These are phyloP conservation scores for Campoletis sonorensis DNA, from an alignment of 1,140 invertebrate species.

Conservation along the genomic window DNA sequence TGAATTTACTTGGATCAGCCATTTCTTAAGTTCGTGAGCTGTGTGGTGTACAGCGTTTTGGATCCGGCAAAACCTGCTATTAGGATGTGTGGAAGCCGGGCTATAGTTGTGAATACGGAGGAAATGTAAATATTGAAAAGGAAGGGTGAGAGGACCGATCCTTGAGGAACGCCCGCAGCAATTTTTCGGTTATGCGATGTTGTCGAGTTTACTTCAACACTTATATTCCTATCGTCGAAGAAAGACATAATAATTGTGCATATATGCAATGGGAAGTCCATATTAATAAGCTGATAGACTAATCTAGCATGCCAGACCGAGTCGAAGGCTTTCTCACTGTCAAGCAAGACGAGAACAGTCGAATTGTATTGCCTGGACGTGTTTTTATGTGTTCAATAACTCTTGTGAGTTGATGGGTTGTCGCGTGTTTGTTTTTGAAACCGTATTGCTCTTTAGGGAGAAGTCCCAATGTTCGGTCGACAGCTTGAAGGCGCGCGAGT, in stretches of 20 bases:
- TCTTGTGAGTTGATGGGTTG: conserved; percentile 46
- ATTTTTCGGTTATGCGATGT: conserved; percentile 47
- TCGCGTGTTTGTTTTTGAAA: conserved; percentile 52
- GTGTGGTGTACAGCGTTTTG: conserved; percentile 50
- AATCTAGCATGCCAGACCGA: conserved; percentile 36
- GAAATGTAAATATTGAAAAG: conserved; percentile 57
- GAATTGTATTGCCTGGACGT: not conserved
- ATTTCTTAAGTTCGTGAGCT: conserved; percentile 55
- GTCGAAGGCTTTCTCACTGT: conserved; percentile 66
- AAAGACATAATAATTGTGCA: conserved; percentile 37
- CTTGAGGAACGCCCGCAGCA: conserved; percentile 58
- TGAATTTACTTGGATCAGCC: conserved; percentile 61
- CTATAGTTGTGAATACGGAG: conserved; percentile 48
- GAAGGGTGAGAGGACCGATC: conserved; percentile 53
- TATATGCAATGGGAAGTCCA: conserved; percentile 42
- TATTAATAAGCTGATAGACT: conserved; percentile 17
- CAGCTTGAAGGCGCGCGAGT: not conserved
- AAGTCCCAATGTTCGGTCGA: not conserved
- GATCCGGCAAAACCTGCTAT: conserved; percentile 54
- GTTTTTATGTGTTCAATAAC: conserved; percentile 36
- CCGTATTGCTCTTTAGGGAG: conserved; percentile 55
- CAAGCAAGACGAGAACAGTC: conserved; percentile 37
- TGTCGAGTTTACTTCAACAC: conserved; percentile 10
- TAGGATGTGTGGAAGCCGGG: conserved; percentile 18
- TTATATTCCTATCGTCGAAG: not conserved